A percentile compares a stretch with the other conserved stretches of the same genome.
Conservation (phyloP, 2,113 vertebrate genomes). For the Plectropomus leopardus region DNA sequence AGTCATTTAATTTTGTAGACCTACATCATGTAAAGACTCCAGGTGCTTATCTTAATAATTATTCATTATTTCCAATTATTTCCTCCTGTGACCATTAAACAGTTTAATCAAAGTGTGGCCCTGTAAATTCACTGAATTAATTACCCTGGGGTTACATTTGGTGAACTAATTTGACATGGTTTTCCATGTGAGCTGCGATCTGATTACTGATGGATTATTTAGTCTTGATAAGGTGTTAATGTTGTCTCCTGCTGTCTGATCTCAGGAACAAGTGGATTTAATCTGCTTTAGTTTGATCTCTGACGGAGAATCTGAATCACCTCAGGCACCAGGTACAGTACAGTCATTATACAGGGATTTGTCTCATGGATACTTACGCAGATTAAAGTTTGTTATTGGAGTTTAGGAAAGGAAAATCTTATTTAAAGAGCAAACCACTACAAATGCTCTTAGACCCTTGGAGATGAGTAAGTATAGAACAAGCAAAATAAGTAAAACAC, state of each 20-base stretch:
- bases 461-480: not conserved
- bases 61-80: slow-evolving; percentile 41
- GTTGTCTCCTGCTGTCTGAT: slow-evolving; percentile 19
- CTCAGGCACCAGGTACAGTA: not conserved
- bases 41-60: not conserved
- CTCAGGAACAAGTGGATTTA: slow-evolving; percentile 9
- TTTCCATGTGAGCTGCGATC: slow-evolving; percentile 13
- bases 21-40: not conserved
- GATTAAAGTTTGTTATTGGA: not conserved
- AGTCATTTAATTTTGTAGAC: not conserved
- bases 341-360: not conserved
- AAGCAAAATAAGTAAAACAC: not conserved
- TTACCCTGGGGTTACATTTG: slow-evolving; percentile 25
- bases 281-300: slow-evolving; percentile 3
- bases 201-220: slow-evolving; percentile 36
- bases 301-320: not conserved
- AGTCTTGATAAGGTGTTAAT: slow-evolving; percentile 20
- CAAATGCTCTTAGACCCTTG: not conserved
- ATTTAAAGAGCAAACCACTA: not conserved
- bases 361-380: not conserved
- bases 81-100: slow-evolving; percentile 36
- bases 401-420: not conserved
- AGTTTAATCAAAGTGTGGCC: slow-evolving; percentile 35
- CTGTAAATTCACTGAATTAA: slow-evolving; percentile 37
- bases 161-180: slow-evolving; percentile 40